Base-by-base conservation (phyloP, 2,113 vertebrate species). In the Gasterosteus aculeatus region DNA sequence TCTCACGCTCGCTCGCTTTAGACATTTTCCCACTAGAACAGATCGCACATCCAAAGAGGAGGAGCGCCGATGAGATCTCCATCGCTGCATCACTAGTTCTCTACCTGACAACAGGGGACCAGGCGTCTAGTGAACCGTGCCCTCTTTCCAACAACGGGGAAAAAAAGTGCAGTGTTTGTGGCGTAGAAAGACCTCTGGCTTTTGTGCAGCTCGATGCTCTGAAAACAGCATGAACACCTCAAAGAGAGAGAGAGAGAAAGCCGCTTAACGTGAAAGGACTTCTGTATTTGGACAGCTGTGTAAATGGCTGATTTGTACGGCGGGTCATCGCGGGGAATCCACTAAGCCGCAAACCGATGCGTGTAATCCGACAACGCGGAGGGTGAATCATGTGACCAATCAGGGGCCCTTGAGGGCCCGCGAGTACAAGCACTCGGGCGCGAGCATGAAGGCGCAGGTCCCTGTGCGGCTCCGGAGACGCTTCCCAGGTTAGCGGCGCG, bases 271-370 rank as follows among this genome's bases (percentile, higher is more conserved):
- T 82, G 84, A 86, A 67, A 42, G 10, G 78, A 82, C 85, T 75
- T 69, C 80, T 78, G 84, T 90, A 87, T 90, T 89, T 91, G 76
- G 80, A 90, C 90, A 90, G 89, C 88, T 90, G 91, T 88, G 82
- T 44, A 87, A 89, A 85, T 71, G 85, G n/a, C 54, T 49, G 82
- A 49, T 8, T 35, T 38, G 29, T 51, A 51, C 46, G 60, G 49
- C n/a, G n/a, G 69, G 74, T 56, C 72, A 66, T 74, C 7, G 42
- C 22, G 53, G 87, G 82, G 85, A 88, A 86, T 85, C 84, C 5
- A 68, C 65, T 14, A 62, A 83, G 59, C 77, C 79, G 72, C 82
- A 83, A 82, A 79, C 62, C 70, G 78, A 75, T 53, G 72, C 4
- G 31, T n/a, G 63, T 67, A 79, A 82, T 75, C 75, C 79, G 19